phyloP scores from a whole-genome alignment of 2,797 vertebrate species.

The Xenops minutus region DNA sequence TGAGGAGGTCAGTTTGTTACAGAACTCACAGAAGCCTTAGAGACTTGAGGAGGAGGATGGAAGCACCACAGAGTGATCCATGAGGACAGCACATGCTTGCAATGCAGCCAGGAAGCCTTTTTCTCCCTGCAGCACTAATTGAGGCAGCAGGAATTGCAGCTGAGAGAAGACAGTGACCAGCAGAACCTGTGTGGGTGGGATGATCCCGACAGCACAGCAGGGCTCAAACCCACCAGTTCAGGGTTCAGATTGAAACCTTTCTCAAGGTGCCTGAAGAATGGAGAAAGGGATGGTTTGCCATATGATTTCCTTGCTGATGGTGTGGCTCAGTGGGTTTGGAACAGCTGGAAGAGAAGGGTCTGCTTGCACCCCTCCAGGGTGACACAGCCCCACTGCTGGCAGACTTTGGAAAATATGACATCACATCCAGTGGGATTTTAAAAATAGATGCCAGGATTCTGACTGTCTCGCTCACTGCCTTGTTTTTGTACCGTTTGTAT shows the following conservation, averaged over 20 bases:
- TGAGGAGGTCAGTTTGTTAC: background rate
- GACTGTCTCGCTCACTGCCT: background rate
- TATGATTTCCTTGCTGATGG: too few relatives aligned
- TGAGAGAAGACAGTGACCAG: background rate
- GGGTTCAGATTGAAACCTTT: too few relatives aligned
- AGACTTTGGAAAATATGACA: background rate
- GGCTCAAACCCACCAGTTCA: rapidly evolving
- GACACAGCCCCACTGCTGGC: rapidly evolving
- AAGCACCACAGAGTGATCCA: background rate
- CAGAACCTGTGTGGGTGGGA: background rate
- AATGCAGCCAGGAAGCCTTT: background rate
- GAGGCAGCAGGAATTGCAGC: background rate
- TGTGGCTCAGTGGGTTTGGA: background rate
- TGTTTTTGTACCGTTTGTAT: background rate
- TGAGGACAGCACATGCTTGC: rapidly evolving
- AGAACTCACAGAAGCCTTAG: background rate
- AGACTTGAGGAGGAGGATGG: background rate
- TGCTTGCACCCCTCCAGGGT: rapidly evolving
- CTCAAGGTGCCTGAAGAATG: background rate
- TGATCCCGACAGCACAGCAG: background rate
- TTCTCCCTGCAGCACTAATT: background rate
- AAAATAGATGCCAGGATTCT: background rate
- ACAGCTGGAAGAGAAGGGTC: background rate
- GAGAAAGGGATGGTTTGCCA: rapidly evolving
- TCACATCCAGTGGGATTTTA: background rate